A percentile compares a stretch with the other conserved stretches of the same genome.
phyloP scores from a whole-genome alignment of 1,140 invertebrate species.

The Eueides isabella region DNA sequence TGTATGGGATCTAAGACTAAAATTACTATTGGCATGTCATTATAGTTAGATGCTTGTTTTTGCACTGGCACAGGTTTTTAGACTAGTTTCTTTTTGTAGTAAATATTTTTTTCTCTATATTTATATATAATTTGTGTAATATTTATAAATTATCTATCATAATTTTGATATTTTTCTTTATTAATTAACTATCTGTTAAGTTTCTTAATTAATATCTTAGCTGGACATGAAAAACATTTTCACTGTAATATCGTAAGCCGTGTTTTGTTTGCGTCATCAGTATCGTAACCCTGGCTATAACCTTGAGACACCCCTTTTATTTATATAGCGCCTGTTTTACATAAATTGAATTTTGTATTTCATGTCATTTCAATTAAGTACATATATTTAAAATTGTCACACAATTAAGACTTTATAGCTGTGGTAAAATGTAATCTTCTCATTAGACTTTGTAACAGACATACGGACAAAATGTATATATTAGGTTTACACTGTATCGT shows the following conservation, averaged over 20 bases:
- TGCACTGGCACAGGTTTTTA: constrained; percentile 20
- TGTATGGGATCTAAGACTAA: background rate
- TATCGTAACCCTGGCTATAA: background rate
- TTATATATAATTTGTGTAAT: background rate
- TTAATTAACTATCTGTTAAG: background rate
- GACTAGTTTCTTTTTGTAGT: background rate
- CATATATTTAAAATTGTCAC: too few relatives aligned
- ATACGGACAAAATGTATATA: too few relatives aligned
- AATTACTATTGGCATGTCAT: constrained; percentile 27
- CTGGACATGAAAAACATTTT: constrained; percentile 9
- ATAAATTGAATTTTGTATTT: background rate
- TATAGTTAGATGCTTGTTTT: constrained; percentile 28
- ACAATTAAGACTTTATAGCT: too few relatives aligned
- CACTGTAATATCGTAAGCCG: background rate
- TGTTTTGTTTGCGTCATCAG: background rate
- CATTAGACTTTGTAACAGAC: too few relatives aligned
- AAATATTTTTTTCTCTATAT: background rate
- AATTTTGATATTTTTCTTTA: background rate
- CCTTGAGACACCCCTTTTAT: constrained; percentile 4
- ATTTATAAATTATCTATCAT: background rate
- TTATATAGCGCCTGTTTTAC: background rate
- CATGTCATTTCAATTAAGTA: background rate
- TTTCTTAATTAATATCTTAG: background rate
- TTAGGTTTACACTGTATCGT: too few relatives aligned
- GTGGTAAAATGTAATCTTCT: too few relatives aligned